Percentiles rank a stretch among this genome's conserved stretches.
Conservation (phyloP, 1,140 invertebrate species). For the Stenopsyche tienmushanensis region DNA sequence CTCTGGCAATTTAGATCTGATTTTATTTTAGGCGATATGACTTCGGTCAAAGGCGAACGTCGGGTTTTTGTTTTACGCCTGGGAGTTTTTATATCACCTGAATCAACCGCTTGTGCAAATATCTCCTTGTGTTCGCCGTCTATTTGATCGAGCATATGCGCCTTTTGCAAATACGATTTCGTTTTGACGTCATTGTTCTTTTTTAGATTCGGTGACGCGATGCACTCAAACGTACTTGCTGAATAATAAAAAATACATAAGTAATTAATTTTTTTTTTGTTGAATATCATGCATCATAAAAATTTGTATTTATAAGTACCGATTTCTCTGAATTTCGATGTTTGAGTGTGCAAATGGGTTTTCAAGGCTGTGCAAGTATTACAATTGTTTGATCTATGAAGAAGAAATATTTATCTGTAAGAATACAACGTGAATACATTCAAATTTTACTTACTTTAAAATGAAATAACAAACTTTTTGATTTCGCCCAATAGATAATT, state of each 20-base stretch:
- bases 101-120: background rate
- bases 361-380: constrained; percentile 22
- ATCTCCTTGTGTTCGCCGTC: constrained; percentile 7
- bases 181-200: constrained; percentile 4
- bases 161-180: constrained; percentile 18
- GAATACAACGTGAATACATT: background rate
- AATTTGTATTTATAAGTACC: constrained; percentile 17
- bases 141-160: constrained; percentile 30
- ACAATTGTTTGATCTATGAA: no score
- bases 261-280: background rate
- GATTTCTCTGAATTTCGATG: constrained; percentile 23
- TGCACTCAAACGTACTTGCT: background rate
- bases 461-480: background rate
- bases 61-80: background rate
- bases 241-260: background rate
- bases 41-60: background rate
- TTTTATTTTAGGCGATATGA: no score
- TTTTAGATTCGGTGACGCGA: background rate
- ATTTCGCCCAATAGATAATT: background rate
- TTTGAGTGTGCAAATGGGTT: constrained; percentile 25
- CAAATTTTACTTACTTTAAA: background rate
- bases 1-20: no score
- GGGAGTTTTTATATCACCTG: background rate
- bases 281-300: background rate
- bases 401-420: constrained; percentile 27